Evolutionary conservation across 2,888 invertebrate species (phyloP), one percentile per base, ranked within the genome.

Genomic region (Eupithecia inturbata): DNA sequence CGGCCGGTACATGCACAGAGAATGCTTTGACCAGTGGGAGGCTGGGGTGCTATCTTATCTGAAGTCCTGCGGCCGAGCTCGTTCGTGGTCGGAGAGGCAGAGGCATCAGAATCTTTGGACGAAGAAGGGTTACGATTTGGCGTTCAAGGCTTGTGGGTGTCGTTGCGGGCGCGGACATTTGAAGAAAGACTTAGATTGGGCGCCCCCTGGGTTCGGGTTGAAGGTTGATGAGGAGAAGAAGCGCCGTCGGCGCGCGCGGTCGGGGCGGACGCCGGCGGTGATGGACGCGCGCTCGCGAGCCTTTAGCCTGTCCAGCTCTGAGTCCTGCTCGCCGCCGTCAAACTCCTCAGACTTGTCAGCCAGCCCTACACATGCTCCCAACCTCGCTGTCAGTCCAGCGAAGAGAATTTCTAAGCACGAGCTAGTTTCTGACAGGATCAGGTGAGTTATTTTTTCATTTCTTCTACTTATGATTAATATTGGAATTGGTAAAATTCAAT

Each of bases 41-140:
- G 97, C 97, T 89, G 96, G 97, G 53, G 97, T 99, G 74, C 95
- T 99, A 81, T 97, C 97, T 70, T 98, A 98, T 87, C 95, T 99
- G 77, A 98, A 98, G 90, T 97, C 97, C 49, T 98, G 98, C 92
- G 98, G 98, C 68, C 95, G 99, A 49, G 98, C 99, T 5, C 95
- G 99, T 31, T 98, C 97, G 80, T 99, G 99, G 99, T 98, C 98
- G 53, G 99, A 99, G 89, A 96, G 98, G 74, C 99, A 99, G 90
- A 96, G 99, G 39, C 96, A 97, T 84, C 99, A 99, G 94, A 99
- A 99, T 92, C 94, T 99, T 75, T 99, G 99, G 99, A 98, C 99
- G 73, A 99, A 99, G 92, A 99, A 99, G 91, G 99, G 99, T 71
- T 99, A 99, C 94, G 99, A 99, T 92, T 92, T 99, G 89, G 98